A percentile compares a stretch with the other conserved stretches of the same genome.
phyloP scores from a whole-genome alignment of 1,140 invertebrate species.

The Meloidogyne floridensis region DNA sequence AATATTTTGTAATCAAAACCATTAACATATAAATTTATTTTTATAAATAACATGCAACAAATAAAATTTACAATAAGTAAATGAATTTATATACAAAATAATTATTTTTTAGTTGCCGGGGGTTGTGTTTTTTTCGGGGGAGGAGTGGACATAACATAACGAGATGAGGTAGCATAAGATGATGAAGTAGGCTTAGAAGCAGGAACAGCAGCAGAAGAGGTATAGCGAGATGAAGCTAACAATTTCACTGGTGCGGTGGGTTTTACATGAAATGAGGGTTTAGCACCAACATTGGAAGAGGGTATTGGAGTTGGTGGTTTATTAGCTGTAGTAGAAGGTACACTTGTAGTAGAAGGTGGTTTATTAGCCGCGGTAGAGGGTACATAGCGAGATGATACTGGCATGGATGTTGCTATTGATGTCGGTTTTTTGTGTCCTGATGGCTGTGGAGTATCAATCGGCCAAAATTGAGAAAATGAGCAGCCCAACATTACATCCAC shows the following conservation, averaged over 20 bases:
- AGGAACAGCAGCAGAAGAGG: not conserved
- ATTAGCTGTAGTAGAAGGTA: not conserved
- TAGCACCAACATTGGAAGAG: not conserved
- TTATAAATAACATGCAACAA: no score
- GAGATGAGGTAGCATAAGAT: not conserved
- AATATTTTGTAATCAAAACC: no score
- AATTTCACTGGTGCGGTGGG: not conserved
- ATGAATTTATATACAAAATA: not conserved
- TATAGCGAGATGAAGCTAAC: not conserved
- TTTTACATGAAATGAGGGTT: slow-evolving; percentile 4
- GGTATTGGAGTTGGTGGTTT: not conserved
- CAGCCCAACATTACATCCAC: not conserved
- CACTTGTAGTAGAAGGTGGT: no score
- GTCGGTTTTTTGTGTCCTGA: not conserved
- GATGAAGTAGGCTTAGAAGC: slow-evolving; percentile 1
- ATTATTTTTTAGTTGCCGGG: not conserved
- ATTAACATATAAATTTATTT: no score
- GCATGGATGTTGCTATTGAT: not conserved
- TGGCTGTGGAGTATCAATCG: not conserved
- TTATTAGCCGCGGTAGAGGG: not conserved
- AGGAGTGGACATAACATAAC: not conserved
- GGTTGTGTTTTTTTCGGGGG: not conserved
- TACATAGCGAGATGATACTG: not conserved
- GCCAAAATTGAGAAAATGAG: slow-evolving; percentile 1
- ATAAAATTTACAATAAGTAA: no score